Evolutionary conservation across 1,140 invertebrate genomes (phyloP).

Genomic region (Temnothorax curvispinosus): DNA sequence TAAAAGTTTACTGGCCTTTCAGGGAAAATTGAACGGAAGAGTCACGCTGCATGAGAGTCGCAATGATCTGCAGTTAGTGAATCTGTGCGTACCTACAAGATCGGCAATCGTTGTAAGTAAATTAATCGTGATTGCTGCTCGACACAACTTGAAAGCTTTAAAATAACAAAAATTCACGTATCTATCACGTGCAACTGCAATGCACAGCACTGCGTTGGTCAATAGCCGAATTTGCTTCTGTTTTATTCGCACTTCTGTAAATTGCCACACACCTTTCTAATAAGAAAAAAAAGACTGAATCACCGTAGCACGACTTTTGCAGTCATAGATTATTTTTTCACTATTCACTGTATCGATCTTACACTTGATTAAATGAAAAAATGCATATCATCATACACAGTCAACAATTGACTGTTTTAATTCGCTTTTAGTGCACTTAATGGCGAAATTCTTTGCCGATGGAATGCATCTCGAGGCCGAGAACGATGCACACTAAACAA

Average conservation of each 20-base stretch:
- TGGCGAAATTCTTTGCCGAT: neutral
- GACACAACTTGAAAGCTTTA: conserved; percentile 37
- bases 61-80: conserved; percentile 81
- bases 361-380: neutral
- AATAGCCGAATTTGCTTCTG: neutral
- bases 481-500: conserved; percentile 44
- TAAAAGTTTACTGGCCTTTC: conserved; percentile 81
- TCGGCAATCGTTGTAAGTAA: conserved; percentile 82
- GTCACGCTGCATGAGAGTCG: conserved; percentile 79
- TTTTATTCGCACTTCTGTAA: conserved; percentile 37
- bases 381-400: neutral
- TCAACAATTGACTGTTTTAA: conserved; percentile 16
- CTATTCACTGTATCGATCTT: conserved; percentile 5
- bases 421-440: conserved; percentile 27
- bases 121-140: conserved; percentile 50
- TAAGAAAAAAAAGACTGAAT: neutral
- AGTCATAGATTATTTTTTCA: neutral
- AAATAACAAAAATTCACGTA: conserved; percentile 12
- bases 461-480: conserved; percentile 8
- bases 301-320: conserved; percentile 8
- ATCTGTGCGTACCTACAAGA: conserved; percentile 81
- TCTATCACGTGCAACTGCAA: conserved; percentile 5
- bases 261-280: neutral
- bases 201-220: conserved; percentile 9
- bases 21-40: conserved; percentile 81